Percentiles rank a stretch among this genome's conserved stretches.
These are phyloP conservation scores for Temnothorax rugatulus DNA, from an alignment of 2,888 invertebrate genomes.

Conservation along the genomic window DNA sequence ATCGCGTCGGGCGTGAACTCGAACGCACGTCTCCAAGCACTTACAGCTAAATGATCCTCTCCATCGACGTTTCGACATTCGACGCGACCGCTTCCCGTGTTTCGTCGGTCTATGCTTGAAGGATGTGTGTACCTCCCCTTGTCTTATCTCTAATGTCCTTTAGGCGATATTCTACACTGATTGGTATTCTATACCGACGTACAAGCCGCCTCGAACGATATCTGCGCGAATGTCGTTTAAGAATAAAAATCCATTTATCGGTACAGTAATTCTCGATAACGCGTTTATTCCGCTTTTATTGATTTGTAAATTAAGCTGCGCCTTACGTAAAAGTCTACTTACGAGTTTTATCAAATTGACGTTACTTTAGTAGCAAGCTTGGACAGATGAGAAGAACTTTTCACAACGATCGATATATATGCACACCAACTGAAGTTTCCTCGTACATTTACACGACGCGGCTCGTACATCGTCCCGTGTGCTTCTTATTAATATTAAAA, in stretches of 20 bases:
- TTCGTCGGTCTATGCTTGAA: not conserved
- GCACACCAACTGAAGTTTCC: not conserved
- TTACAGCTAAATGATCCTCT: constrained; percentile 34
- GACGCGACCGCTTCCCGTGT: constrained; percentile 15
- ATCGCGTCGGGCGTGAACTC: constrained; percentile 4
- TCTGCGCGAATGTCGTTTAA: not conserved
- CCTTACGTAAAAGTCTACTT: not conserved
- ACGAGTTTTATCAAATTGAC: not conserved
- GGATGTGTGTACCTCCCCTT: not conserved
- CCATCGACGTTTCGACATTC: constrained; percentile 39
- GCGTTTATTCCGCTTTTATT: not conserved
- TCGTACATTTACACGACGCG: not conserved
- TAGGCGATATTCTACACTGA: constrained; percentile 29
- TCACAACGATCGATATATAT: not conserved
- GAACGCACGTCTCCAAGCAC: constrained; percentile 27
- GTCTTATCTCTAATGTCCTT: constrained; percentile 1
- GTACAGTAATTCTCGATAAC: not conserved
- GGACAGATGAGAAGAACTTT: not conserved
- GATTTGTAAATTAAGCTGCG: not conserved
- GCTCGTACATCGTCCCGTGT: constrained; percentile 26
- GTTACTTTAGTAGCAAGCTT: not conserved
- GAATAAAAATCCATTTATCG: not conserved
- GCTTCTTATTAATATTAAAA: constrained; percentile 44
- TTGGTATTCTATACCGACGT: not conserved
- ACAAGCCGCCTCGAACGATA: constrained; percentile 11